Conservation (phyloP, 2,888 invertebrate species). For the Auanema sp. region DNA sequence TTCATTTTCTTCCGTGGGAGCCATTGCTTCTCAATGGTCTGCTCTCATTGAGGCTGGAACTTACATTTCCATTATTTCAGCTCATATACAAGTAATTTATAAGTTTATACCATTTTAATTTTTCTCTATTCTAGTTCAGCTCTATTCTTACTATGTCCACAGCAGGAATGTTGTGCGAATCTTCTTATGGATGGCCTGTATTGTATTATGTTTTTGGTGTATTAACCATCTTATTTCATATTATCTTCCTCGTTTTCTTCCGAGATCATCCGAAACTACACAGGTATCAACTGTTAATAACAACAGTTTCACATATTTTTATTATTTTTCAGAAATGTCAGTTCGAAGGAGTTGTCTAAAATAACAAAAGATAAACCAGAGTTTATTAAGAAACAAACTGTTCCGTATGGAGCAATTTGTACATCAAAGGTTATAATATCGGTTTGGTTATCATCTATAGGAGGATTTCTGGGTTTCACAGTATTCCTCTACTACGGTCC, state of each 20-base stretch:
- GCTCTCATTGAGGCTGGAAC: conserved; percentile 25
- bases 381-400: conserved; percentile 19
- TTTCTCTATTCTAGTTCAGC: conserved; percentile 29
- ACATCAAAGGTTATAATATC: conserved; percentile 19
- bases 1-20: conserved; percentile 30
- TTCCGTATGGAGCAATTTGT: conserved; percentile 28
- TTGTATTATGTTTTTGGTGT: conserved; percentile 31
- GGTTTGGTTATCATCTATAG: conserved; percentile 23
- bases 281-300: conserved; percentile 14
- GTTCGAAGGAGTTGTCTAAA: conserved; percentile 26
- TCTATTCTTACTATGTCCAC: conserved; percentile 33
- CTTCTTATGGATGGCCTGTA: conserved; percentile 26
- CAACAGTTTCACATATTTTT: background rate
- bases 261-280: conserved; percentile 35
- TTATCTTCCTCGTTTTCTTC: conserved; percentile 31
- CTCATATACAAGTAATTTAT: conserved; percentile 28
- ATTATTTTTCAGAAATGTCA: conserved; percentile 24
- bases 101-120: conserved; percentile 14
- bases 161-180: conserved; percentile 30
- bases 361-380: conserved; percentile 26
- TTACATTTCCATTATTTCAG: conserved; percentile 32
- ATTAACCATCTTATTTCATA: conserved; percentile 24
- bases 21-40: conserved; percentile 34
- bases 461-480: conserved; percentile 24
- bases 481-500: conserved; percentile 27